Evolutionary conservation across 2,888 invertebrate genomes (phyloP), one percentile per base, ranked within the genome.

Genomic region (Lobophora halterata): DNA sequence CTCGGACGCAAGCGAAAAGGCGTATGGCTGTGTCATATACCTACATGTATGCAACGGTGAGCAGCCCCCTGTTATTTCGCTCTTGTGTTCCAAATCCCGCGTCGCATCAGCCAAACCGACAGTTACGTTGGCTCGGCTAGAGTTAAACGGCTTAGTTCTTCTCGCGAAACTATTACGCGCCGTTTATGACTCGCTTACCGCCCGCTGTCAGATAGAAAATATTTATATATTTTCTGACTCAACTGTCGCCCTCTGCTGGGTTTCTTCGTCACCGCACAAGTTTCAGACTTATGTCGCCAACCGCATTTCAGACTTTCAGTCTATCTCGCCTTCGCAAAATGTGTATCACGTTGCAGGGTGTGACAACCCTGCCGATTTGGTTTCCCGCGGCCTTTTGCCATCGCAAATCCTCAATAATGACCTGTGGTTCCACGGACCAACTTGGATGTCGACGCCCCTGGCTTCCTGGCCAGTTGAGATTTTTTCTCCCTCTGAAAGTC

Each of bases 251-350:
- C 23, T 54, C 1, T 16, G n/a, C 6, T 46, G 55, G 52, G 43
- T 50, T 3, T 14, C 40, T 8, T 28, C 47, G 3, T 16, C 28
- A 0, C 47, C 54, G 0, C 36, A 41, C 16, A 17, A 44, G 0
- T 49, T 39, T 43, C 12, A 41, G 1, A 38, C 38, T 0, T 54
- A 45, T 21, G 51, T 55, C 1, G 40, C 40, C 2, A 50, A 49
- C 21, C 20, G 49, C 1, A 28, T 53, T 2, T 12, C 17, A 4
- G 25, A 40, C 7, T 12, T 41, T 2, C 8, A 17, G 1, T 30
- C 45, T 2, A 27, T 35, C n/a, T 1, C 48, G 3, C 10, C 29
- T 1, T 14, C 44, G 0, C 4, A 5, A 0, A 1, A 12, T 5
- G 43, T 48, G 14, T 30, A 31, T 21, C 48, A 48, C 20, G 14